Evolutionary conservation across 2,797 vertebrate species (phyloP), one percentile per base, ranked within the genome.

Genomic region (Syngnathus acus): DNA sequence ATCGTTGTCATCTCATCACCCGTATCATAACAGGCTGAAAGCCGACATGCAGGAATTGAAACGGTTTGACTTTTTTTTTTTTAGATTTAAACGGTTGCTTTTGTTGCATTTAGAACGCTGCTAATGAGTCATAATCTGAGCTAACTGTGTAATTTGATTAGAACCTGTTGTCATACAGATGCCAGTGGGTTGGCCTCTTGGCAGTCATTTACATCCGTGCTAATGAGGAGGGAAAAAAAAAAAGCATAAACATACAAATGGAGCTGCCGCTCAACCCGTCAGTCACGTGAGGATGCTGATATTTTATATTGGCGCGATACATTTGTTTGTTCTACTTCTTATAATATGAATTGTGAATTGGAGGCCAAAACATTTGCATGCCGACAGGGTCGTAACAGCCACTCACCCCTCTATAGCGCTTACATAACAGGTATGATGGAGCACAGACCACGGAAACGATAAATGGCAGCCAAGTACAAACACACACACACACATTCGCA

Each of bases 401-500:
- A n/a, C 45, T 11, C 75, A 68, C 71, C 75, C 69, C 51, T 78
- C 75, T 55, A 64, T 78, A 65, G n/a, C 45, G 50, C 53, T 83
- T 84, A 8, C 70, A 39, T 79, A 86, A 84, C 68, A 37, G 3
- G 37, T 55, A 7, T 78, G 81, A 86, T 81, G 70, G 72, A 78
- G 82, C 68, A 69, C 80, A 85, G 81, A 70, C 67, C 0, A 2
- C 26, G 59, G 43, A 61, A 68, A 78, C 65, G 71, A 66, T 43
- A 37, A 68, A 76, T 66, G 62, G 69, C 74, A 62, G 73, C 66
- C 78, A 75, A 57, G 80, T 82, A 73, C 76, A 78, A 79, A 80
- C 74, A 68, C 68, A 68, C 70, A 67, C 76, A 78, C 81, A 79
- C 75, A 68, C 68, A 68, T 75, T 66, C 43, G 37, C 64, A 48